phyloP scores from a whole-genome alignment of 2,797 vertebrate species.

The Anableps anableps region DNA sequence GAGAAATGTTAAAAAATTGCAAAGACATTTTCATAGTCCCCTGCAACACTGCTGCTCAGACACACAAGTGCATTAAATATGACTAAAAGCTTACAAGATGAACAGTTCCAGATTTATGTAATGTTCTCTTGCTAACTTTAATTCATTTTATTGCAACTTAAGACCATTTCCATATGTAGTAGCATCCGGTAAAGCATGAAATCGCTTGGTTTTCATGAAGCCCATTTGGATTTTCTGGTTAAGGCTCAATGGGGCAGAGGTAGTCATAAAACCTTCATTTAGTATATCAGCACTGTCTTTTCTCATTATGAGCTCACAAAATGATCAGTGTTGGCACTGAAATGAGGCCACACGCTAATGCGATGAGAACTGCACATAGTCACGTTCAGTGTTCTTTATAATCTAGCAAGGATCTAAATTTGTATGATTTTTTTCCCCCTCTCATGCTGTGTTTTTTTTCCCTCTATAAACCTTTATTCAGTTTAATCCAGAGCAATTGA shows the following conservation, averaged over 20 bases:
- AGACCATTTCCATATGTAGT: slow-evolving; percentile 60
- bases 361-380: slow-evolving; percentile 21
- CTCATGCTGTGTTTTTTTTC: slow-evolving; percentile 27
- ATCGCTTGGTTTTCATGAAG: slow-evolving; percentile 72
- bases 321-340: slow-evolving; percentile 51
- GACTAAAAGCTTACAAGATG: slow-evolving; percentile 42
- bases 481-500: slow-evolving; percentile 12
- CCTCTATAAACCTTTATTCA: slow-evolving; percentile 37
- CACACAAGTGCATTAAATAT: slow-evolving; percentile 23
- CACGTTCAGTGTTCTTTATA: slow-evolving; percentile 16
- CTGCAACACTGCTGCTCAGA: slow-evolving; percentile 7
- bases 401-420: slow-evolving; percentile 31
- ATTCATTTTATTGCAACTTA: slow-evolving; percentile 50
- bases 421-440: slow-evolving; percentile 23
- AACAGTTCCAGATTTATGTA: slow-evolving; percentile 47
- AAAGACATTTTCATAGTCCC: slow-evolving; percentile 13
- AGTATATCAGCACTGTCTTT: slow-evolving; percentile 60
- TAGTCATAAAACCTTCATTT: slow-evolving; percentile 69
- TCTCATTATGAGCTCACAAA: slow-evolving; percentile 52
- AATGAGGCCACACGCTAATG: slow-evolving; percentile 37
- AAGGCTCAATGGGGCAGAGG: slow-evolving; percentile 73
- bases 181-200: slow-evolving; percentile 67
- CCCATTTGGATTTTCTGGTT: slow-evolving; percentile 72
- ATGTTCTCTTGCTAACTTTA: slow-evolving; percentile 33
- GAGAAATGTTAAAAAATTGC: slow-evolving; percentile 1